A percentile compares a stretch with the other conserved stretches of the same genome.
phyloP scores from a whole-genome alignment of 2,113 vertebrate genomes.

The Calypte anna region DNA sequence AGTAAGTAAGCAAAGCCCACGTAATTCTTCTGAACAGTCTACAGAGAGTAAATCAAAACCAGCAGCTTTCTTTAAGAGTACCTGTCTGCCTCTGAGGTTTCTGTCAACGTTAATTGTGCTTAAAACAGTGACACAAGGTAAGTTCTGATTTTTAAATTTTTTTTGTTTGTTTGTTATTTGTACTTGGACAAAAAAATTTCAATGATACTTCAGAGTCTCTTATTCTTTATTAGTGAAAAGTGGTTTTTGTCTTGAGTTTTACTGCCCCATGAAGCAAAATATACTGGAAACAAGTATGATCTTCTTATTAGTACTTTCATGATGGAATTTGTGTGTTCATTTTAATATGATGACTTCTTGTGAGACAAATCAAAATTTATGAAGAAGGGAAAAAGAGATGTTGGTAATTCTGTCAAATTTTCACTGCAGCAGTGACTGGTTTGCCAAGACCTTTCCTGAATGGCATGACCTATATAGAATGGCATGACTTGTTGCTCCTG shows the following conservation, averaged over 20 bases:
- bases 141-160: neutral
- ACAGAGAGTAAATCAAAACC: constrained; percentile 63
- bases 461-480: too few relatives aligned
- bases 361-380: neutral
- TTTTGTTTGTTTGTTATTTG: neutral
- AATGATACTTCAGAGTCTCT: neutral
- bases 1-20: constrained; percentile 40
- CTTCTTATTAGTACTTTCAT: neutral
- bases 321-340: neutral
- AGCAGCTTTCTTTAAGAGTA: constrained; percentile 81
- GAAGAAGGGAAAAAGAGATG: neutral
- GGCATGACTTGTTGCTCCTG: neutral
- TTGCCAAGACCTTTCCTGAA: neutral
- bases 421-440: neutral
- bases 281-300: neutral
- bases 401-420: neutral
- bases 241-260: neutral
- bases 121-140: constrained; percentile 89
- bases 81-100: constrained; percentile 81
- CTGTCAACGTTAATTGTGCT: constrained; percentile 87
- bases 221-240: neutral
- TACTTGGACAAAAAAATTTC: neutral
- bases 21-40: constrained; percentile 42
- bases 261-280: neutral
- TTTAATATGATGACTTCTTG: neutral